Base-by-base conservation (phyloP, 2,797 vertebrate genomes). In the Gambelia wislizenii region DNA sequence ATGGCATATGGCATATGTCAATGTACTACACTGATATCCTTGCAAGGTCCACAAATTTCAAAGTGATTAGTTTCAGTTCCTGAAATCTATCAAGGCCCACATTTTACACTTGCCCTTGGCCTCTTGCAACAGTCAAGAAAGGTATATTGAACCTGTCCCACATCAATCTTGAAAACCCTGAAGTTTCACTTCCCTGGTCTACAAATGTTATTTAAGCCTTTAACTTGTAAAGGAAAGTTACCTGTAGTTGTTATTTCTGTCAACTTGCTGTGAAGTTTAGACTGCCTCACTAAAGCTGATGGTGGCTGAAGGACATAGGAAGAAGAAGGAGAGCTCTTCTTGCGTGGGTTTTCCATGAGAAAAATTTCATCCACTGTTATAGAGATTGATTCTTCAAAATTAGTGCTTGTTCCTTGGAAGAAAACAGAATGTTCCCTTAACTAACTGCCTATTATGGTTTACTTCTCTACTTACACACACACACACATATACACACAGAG, bases 161-260 rank as follows among this genome's bases (percentile, higher is more conserved):
- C 79, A 87, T 59, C 78, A 87, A 75, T 75, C 74, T 86, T 25
- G 56, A 77, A 61, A 77, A 64, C 74, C 74, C 22, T 77, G 54
- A 36, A 18, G 33, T 82, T 82, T 47, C 20, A 16, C 33, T 75
- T 33, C 79, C 42, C 52, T 74, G 82, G 86, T 82, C 86, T 47
- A 72, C 79, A 75, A 85, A 85, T 75, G 49, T 75, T 85, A 85
- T 85, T 74, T 74, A 85, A 52, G 70, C 56, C 36, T 85, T 85
- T 75, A 59, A 75, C 36, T 75, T 52, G 10, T 85, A 85, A 85
- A 85, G 8, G 33, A 70, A 84, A 36, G 49, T 54, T 84, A n/a
- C n/a, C n/a, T n/a, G n/a, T n/a, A 42, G 25, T 52, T 12, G 30
- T 74, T 39, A 85, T 85, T 85, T 59, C 70, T 85, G 52, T 33